These are phyloP conservation scores for Pissodes strobi DNA, from an alignment of 1,140 invertebrate genomes.

Conservation along the genomic window DNA sequence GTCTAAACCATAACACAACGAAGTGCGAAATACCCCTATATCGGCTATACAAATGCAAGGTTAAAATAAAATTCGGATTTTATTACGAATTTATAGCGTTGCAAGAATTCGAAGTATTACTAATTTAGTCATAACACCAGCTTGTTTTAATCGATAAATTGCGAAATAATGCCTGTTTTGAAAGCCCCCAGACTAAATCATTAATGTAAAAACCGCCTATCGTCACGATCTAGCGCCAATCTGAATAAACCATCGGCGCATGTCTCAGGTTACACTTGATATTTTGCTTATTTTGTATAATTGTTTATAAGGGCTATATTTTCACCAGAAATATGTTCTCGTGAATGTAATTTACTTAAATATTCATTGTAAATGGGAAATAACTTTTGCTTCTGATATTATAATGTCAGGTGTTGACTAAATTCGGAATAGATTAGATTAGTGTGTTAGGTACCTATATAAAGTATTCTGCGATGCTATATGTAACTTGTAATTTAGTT, in stretches of 20 bases:
- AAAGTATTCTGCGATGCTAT: too few species aligned
- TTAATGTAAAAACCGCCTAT: conserved; percentile 20
- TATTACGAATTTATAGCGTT: background rate
- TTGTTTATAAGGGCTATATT: too few species aligned
- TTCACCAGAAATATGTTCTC: too few species aligned
- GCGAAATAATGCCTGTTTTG: conserved; percentile 25
- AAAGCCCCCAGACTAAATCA: conserved; percentile 27
- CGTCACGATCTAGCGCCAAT: conserved; percentile 27
- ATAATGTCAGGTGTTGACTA: too few species aligned
- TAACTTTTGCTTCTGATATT: too few species aligned
- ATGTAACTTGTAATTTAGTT: too few species aligned
- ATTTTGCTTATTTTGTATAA: background rate
- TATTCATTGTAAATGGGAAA: too few species aligned
- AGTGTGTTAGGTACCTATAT: too few species aligned
- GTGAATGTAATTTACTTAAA: too few species aligned
- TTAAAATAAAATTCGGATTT: conserved; percentile 6
- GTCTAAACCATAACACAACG: background rate
- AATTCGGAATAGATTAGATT: too few species aligned
- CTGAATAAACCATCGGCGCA: background rate
- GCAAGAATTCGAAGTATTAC: conserved; percentile 6
- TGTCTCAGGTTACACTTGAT: background rate
- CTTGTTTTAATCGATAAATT: conserved; percentile 33
- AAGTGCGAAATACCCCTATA: background rate
- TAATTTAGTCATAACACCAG: conserved; percentile 27
- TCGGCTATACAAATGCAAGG: background rate